A percentile compares a stretch with the other conserved stretches of the same genome.
phyloP scores from a whole-genome alignment of 2,888 invertebrate genomes.

The Lampropteryx suffumata region DNA sequence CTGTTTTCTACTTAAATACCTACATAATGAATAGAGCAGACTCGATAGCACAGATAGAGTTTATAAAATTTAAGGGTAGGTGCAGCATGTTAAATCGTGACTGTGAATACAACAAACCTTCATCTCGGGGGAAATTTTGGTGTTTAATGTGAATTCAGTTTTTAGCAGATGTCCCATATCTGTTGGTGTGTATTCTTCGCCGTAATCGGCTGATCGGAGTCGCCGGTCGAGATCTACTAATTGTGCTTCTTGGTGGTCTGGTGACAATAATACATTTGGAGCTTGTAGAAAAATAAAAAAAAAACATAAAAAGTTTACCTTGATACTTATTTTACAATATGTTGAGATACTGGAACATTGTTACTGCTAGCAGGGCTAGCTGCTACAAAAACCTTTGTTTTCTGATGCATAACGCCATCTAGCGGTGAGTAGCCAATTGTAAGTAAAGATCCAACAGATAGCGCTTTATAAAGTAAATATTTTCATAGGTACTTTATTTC shows the following conservation, averaged over 20 bases:
- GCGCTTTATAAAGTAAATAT: neutral
- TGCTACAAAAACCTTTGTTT: no score
- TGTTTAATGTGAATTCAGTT: conserved; percentile 70
- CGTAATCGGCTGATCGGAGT: conserved; percentile 85
- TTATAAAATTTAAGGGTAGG: no score
- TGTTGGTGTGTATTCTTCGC: conserved; percentile 84
- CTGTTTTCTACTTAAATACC: no score
- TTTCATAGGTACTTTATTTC: no score
- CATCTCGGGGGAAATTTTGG: conserved; percentile 74
- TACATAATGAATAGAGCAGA: no score
- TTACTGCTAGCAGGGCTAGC: no score
- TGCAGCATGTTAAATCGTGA: no score
- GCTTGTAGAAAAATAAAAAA: neutral
- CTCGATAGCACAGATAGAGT: no score
- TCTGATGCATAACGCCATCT: conserved; percentile 9
- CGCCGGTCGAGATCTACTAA: conserved; percentile 83
- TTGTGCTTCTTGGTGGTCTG: conserved; percentile 83
- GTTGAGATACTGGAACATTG: no score
- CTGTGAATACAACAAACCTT: conserved; percentile 63
- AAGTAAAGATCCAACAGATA: neutral
- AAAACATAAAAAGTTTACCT: neutral
- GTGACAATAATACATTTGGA: conserved; percentile 18
- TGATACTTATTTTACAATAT: no score
- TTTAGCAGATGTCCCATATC: conserved; percentile 71
- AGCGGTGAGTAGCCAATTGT: conserved; percentile 2